phyloP scores from a whole-genome alignment of 2,113 vertebrate species.

The Brachyhypopomus gauderio region DNA sequence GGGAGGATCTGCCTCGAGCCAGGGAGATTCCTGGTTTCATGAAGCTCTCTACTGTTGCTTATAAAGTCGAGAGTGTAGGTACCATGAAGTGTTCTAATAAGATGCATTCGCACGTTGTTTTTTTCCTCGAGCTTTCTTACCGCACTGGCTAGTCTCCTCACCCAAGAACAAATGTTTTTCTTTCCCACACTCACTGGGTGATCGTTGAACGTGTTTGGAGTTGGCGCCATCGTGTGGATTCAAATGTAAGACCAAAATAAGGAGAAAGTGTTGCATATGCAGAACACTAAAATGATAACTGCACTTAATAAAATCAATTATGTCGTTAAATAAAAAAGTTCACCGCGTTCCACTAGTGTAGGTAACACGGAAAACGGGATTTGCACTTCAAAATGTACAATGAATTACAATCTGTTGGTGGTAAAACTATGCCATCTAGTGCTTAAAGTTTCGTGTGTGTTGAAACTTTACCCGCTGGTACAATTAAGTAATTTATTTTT shows the following conservation, averaged over 20 bases:
- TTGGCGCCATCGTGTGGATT: constrained; percentile 68
- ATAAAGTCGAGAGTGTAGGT: constrained; percentile 45
- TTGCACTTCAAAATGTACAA: neutral
- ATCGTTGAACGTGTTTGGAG: constrained; percentile 43
- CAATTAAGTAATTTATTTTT: too few species aligned
- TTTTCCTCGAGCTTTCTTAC: constrained; percentile 57
- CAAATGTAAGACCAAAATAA: neutral
- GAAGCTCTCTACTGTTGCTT: constrained; percentile 46
- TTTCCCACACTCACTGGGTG: constrained; percentile 64
- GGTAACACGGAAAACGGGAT: neutral
- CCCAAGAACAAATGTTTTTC: constrained; percentile 63
- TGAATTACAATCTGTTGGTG: neutral
- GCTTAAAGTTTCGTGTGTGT: neutral
- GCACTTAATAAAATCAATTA: too few species aligned
- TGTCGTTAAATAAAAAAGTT: neutral
- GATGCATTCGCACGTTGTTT: constrained; percentile 44
- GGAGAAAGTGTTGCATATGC: neutral
- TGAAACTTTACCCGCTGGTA: too few species aligned
- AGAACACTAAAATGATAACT: too few species aligned
- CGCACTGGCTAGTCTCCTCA: constrained; percentile 61
- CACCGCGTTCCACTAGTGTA: neutral
- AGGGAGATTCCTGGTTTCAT: constrained; percentile 50
- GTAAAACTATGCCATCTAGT: constrained; percentile 18
- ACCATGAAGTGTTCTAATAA: constrained; percentile 34
- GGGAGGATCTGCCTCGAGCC: constrained; percentile 54